A percentile compares a stretch with the other conserved stretches of the same genome.
phyloP scores from a whole-genome alignment of 2,113 vertebrate genomes.

The Halichoeres trimaculatus region DNA sequence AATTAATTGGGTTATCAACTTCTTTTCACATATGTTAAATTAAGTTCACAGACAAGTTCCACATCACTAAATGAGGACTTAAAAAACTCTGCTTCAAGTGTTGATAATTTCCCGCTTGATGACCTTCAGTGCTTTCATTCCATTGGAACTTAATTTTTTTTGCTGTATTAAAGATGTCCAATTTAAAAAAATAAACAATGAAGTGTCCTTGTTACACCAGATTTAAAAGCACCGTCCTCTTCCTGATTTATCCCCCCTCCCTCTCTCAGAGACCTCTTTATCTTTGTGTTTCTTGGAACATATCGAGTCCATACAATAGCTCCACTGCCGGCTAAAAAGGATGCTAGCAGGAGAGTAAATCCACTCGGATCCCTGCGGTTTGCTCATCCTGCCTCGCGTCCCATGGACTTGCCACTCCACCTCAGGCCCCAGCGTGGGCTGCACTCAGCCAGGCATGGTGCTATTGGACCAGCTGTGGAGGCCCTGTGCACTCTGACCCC shows the following conservation, averaged over 20 bases:
- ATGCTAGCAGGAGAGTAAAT: constrained; percentile 72
- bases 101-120: constrained; percentile 6
- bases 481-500: constrained; percentile 64
- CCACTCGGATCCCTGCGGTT: constrained; percentile 76
- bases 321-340: constrained; percentile 52
- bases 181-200: constrained; percentile 1
- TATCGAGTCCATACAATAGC: constrained; percentile 57
- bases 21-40: constrained; percentile 55
- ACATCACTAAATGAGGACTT: constrained; percentile 9
- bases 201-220: constrained; percentile 14
- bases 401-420: constrained; percentile 50
- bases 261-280: constrained; percentile 28
- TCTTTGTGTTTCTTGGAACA: constrained; percentile 24
- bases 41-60: constrained; percentile 29
- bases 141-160: background rate
- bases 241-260: constrained; percentile 17
- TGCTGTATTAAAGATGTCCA: background rate
- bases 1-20: constrained; percentile 51
- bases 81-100: constrained; percentile 8
- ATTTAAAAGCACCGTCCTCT: constrained; percentile 20
- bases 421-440: constrained; percentile 66
- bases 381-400: constrained; percentile 63
- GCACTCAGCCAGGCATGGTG: constrained; percentile 61
- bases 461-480: constrained; percentile 62
- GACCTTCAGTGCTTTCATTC: constrained; percentile 22